Evolutionary conservation across 2,113 vertebrate genomes (phyloP), one percentile per base, ranked within the genome.

Genomic region (Morone chrysops): DNA sequence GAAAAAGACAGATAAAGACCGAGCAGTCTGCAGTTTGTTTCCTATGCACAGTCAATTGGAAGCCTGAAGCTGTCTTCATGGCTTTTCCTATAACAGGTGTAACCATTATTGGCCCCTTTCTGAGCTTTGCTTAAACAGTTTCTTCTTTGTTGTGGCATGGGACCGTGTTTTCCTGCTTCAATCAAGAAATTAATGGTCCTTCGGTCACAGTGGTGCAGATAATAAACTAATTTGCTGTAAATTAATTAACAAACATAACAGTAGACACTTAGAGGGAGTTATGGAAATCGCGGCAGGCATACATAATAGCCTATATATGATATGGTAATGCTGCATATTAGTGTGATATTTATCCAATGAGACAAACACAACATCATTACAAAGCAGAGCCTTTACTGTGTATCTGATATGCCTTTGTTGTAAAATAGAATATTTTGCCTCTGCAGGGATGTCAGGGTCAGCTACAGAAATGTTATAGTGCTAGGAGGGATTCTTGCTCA

Each of bases 231-330:
- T 85, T 82, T 51, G 66, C 51, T 56, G 48, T 70, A 86, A 84
- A 69, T 87, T 82, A 82, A 87, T 88, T 84, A 90, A 74, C 63
- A 87, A 73, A 87, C 78, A 70, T 54, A 70, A 84, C 69, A 85
- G 69, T 25, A 68, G 4, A 75, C 68, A 69, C 53, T 88, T 78
- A 81, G 56, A 70, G 59, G 70, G 75, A 81, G 77, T 88, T 90
- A 89, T 84, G 78, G 5, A 87, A 83, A 89, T 70, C 59, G 62
- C 17, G 1, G 59, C 62, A 80, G 81, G 72, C 70, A 80, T 85
- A 80, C 75, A 80, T 57, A 82, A 89, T 76, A 72, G 31, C 4
- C 36, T 2, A 20, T 87, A 68, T 82, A 62, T 48, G 75, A 56
- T 68, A 45, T 54, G 56, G 71, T 60, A 81, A 84, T 50, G 36